Conservation (phyloP, 2,888 invertebrate species). For the Eurois occulta region DNA sequence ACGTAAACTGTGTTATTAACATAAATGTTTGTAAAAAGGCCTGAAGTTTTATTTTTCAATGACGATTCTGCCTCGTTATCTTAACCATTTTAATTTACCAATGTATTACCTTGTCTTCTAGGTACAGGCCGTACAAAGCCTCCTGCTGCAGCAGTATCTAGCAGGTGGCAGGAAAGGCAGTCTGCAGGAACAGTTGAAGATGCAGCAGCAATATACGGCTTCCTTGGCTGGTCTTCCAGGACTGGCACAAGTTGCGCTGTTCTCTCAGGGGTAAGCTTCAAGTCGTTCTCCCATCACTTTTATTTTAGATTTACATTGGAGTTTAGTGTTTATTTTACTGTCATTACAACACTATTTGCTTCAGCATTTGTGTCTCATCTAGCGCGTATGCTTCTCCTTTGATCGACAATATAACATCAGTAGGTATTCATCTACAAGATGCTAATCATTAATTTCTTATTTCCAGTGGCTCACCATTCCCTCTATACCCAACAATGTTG, state of each 20-base stretch:
- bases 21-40: neutral
- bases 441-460: conserved; percentile 21
- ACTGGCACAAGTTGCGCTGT: conserved; percentile 86
- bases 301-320: neutral
- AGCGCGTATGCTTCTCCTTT: neutral
- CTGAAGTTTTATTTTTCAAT: neutral
- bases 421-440: neutral
- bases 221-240: conserved; percentile 86
- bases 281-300: neutral
- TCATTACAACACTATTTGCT: neutral
- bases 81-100: neutral
- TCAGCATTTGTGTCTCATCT: neutral
- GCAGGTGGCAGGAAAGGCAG: conserved; percentile 86
- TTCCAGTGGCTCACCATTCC: conserved; percentile 87
- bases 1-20: neutral
- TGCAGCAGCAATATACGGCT: conserved; percentile 88
- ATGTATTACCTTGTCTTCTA: conserved; percentile 60
- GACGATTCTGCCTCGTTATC: neutral
- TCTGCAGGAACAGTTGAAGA: conserved; percentile 87
- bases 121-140: conserved; percentile 89
- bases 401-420: neutral
- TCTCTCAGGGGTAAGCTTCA: conserved; percentile 85
- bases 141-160: conserved; percentile 87
- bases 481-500: conserved; percentile 88
- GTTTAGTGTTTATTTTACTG: neutral